Evolutionary conservation across 1,140 invertebrate species (phyloP).

Genomic region (Cepaea nemoralis): DNA sequence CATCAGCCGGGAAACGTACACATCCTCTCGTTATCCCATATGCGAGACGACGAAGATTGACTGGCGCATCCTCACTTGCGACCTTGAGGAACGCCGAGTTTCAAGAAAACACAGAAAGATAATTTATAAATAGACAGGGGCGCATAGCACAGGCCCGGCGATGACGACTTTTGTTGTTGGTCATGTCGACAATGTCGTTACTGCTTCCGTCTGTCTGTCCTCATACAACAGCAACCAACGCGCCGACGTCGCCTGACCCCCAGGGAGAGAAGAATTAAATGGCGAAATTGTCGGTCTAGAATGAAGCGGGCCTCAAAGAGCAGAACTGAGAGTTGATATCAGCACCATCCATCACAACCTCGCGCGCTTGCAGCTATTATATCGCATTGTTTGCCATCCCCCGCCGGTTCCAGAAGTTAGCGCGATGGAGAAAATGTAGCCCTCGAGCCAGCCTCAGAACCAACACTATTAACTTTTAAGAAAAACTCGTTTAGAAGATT

Average conservation of each 20-base stretch:
- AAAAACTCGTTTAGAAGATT: slow-evolving; percentile 4
- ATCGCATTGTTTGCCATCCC: slow-evolving; percentile 33
- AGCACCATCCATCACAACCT: slow-evolving; percentile 25
- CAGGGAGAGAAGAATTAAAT: slow-evolving; percentile 29
- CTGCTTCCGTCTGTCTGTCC: slow-evolving; percentile 38
- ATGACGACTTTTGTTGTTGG: neutral
- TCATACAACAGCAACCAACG: neutral
- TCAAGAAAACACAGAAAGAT: neutral
- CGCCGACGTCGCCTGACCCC: slow-evolving; percentile 30
- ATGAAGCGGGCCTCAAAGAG: slow-evolving; percentile 6
- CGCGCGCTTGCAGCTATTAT: slow-evolving; percentile 22
- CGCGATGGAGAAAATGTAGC: slow-evolving; percentile 4
- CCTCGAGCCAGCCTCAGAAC: neutral
- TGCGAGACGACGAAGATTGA: no score
- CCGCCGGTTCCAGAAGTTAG: slow-evolving; percentile 1
- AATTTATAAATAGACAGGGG: neutral
- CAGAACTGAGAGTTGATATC: slow-evolving; percentile 14
- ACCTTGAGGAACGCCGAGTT: neutral
- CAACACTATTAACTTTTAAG: slow-evolving; percentile 10
- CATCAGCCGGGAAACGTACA: no score
- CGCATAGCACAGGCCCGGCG: neutral
- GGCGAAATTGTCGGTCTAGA: slow-evolving; percentile 2
- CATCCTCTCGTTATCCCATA: no score
- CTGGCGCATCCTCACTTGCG: no score
- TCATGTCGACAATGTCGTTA: slow-evolving; percentile 23